Evolutionary conservation across 1,140 invertebrate species (phyloP), one percentile per base, ranked within the genome.

Genomic region (Thalassaphorura encarpata): DNA sequence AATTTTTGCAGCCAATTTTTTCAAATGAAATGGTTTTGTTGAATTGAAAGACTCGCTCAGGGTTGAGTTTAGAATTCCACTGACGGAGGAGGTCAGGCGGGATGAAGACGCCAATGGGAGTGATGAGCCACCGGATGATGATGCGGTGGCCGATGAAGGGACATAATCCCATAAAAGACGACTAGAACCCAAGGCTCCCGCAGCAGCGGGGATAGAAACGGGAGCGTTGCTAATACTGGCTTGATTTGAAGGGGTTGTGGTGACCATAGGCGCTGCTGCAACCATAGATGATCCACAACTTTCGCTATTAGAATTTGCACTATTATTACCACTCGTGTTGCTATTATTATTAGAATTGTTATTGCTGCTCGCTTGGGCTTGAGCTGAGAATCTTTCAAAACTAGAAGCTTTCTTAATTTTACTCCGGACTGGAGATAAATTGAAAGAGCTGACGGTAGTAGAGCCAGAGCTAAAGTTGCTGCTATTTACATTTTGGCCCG

Each of bases 401-500:
- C 54, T 57, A 8, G 63, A 65, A 0, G 63, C 63, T 45, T 65
- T 65, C 40, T 65, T 65, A 36, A 65, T 65, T 56, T 65, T 65
- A 46, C 46, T 65, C 21, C 63, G 26, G 4, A 64, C 40, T 11
- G 62, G 55, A 21, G 62, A 58, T 2, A 48, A 49, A 45, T 60
- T 54, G 40, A 42, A 48, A 3, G 49, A 56, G 23, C n/a, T 36
- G 33, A n/a, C n/a, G 33, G n/a, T 36, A n/a, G n/a, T 11, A 36
- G 29, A 36, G n/a, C 33, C n/a, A 11, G 33, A 36, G 33, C 42
- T 23, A 45, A 18, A 45, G 18, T 45, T 16, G 6, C 21, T 6
- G n/a, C 33, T n/a, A 36, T 36, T 36, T 36, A 11, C 33, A 45
- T 18, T 11, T 45, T 21, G 8, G 19, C 11, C 21, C 8, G 47